Evolutionary conservation across 2,888 invertebrate species (phyloP).

Genomic region (Andrena hattorfiana): DNA sequence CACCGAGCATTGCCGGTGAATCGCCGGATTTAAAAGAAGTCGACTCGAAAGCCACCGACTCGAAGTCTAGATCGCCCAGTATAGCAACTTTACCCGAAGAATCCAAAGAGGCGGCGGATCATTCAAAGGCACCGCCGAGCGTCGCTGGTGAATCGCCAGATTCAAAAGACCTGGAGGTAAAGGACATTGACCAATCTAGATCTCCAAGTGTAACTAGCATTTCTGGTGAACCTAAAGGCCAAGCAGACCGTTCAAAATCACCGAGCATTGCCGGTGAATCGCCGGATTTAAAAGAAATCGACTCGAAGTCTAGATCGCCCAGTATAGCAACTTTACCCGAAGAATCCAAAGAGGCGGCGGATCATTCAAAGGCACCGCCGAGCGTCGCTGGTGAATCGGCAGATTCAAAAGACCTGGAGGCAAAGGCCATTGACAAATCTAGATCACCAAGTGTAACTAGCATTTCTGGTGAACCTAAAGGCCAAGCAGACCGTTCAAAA

Average conservation of each 20-base stretch:
- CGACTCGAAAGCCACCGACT: not conserved
- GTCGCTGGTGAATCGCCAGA: conserved; percentile 51
- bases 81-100: not conserved
- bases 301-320: conserved; percentile 19
- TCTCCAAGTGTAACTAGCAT: conserved; percentile 29
- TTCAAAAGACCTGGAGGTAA: conserved; percentile 35
- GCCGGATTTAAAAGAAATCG: conserved; percentile 22
- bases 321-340: conserved; percentile 17
- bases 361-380: conserved; percentile 27
- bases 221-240: conserved; percentile 22
- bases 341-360: not conserved
- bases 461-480: conserved; percentile 22
- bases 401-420: conserved; percentile 44
- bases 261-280: conserved; percentile 63
- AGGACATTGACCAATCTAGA: not conserved
- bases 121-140: conserved; percentile 42
- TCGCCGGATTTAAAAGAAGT: conserved; percentile 30
- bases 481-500: conserved; percentile 52
- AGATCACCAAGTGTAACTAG: conserved; percentile 27
- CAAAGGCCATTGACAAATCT: conserved; percentile 12
- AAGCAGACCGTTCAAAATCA: conserved; percentile 59
- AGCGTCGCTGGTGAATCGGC: conserved; percentile 49
- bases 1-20: conserved; percentile 64
- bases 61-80: conserved; percentile 39
- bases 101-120: not conserved